Evolutionary conservation across 2,888 invertebrate genomes (phyloP).

Genomic region (Brenthis hecate): DNA sequence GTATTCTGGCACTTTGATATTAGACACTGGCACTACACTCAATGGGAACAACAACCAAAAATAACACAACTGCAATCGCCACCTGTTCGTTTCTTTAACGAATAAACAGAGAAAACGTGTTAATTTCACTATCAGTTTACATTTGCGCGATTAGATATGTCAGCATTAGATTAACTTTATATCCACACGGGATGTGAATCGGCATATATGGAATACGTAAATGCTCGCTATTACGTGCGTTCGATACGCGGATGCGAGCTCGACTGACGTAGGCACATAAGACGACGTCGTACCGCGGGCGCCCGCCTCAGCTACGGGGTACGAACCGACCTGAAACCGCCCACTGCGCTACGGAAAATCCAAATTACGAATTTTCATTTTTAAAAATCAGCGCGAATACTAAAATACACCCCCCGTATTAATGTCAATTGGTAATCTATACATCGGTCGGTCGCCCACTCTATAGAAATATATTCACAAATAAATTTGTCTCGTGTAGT

Average conservation of each 20-base stretch:
- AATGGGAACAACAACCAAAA: constrained; percentile 57
- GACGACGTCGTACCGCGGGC: constrained; percentile 48
- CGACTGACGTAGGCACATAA: constrained; percentile 68
- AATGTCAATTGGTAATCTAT: background rate
- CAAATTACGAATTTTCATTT: constrained; percentile 59
- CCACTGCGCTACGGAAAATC: constrained; percentile 70
- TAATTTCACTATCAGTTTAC: constrained; percentile 44
- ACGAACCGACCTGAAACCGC: constrained; percentile 67
- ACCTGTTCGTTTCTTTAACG: constrained; percentile 58
- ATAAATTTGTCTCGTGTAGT: background rate
- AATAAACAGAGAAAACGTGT: constrained; percentile 25
- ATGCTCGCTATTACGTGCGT: constrained; percentile 46
- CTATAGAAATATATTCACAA: background rate
- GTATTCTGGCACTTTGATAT: constrained; percentile 52
- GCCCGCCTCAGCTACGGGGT: constrained; percentile 56
- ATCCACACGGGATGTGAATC: constrained; percentile 44
- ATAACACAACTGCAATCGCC: constrained; percentile 62
- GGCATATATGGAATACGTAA: constrained; percentile 45
- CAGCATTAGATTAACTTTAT: constrained; percentile 39
- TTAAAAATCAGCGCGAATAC: constrained; percentile 23
- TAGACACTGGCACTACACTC: constrained; percentile 60
- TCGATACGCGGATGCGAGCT: constrained; percentile 53
- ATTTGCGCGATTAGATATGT: constrained; percentile 42
- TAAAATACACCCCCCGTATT: background rate
- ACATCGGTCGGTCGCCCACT: background rate